These are phyloP conservation scores for Iphiclides podalirius DNA, from an alignment of 2,888 invertebrate species.

Conservation along the genomic window DNA sequence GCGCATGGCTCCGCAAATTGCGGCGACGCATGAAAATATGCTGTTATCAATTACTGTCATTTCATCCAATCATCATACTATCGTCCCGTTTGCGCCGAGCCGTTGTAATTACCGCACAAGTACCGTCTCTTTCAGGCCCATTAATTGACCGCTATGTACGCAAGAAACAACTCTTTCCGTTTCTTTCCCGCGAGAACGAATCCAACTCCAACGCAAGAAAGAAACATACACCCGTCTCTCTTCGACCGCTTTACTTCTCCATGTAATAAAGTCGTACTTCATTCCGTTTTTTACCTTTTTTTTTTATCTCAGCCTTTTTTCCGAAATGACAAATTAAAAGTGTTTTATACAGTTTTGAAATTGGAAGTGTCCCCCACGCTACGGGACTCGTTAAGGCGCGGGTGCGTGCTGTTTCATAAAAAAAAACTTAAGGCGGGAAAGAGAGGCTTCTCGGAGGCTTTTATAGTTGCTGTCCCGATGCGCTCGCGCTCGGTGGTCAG, in stretches of 20 bases:
- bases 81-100: constrained; percentile 73
- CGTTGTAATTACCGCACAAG: constrained; percentile 65
- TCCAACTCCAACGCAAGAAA: constrained; percentile 38
- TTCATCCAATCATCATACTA: constrained; percentile 69
- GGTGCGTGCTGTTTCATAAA: constrained; percentile 59
- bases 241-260: constrained; percentile 41
- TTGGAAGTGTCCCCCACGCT: constrained; percentile 54
- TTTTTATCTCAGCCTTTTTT: constrained; percentile 49
- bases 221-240: constrained; percentile 50
- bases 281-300: constrained; percentile 43
- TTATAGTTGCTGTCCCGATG: constrained; percentile 76
- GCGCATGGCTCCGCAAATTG: constrained; percentile 56
- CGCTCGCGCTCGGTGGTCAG: constrained; percentile 76
- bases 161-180: constrained; percentile 58
- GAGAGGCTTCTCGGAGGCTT: constrained; percentile 72
- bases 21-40: constrained; percentile 48
- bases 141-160: constrained; percentile 58
- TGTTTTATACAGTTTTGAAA: constrained; percentile 50
- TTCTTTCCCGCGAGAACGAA: constrained; percentile 62
- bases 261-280: constrained; percentile 51
- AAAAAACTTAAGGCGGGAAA: constrained; percentile 69
- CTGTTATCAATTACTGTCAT: constrained; percentile 76
- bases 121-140: constrained; percentile 72
- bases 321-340: constrained; percentile 55
- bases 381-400: constrained; percentile 57